Conservation (phyloP, 2,888 invertebrate genomes). For the Lottia gigantea region DNA sequence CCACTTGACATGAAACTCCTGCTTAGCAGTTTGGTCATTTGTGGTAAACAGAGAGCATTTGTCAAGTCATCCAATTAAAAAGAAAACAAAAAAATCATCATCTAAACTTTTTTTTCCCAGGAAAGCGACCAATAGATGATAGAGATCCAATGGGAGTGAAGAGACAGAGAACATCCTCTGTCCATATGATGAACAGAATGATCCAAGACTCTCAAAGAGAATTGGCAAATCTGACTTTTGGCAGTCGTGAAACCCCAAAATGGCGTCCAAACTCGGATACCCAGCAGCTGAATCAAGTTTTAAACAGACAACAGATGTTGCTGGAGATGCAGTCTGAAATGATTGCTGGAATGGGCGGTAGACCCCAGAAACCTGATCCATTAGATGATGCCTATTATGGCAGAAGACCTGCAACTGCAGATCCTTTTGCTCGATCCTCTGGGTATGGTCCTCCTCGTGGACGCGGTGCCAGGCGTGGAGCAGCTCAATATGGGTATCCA, state of each 20-base stretch:
- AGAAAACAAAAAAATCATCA: too few species aligned
- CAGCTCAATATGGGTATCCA: not conserved
- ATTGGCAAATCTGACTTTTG: not conserved
- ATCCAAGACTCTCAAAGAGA: not conserved
- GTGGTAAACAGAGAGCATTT: too few species aligned
- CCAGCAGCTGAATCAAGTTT: not conserved
- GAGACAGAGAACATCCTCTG: slow-evolving; percentile 3
- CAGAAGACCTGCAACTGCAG: not conserved
- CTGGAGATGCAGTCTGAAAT: slow-evolving; percentile 7
- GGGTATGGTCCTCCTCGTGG: not conserved
- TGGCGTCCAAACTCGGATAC: not conserved
- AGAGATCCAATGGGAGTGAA: not conserved
- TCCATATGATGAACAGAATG: slow-evolving; percentile 2
- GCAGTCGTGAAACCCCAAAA: not conserved
- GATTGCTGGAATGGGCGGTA: not conserved
- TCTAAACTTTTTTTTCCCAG: not conserved
- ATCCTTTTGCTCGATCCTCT: not conserved
- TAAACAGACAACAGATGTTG: slow-evolving; percentile 2
- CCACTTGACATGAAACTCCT: not conserved
- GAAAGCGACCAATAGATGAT: not conserved
- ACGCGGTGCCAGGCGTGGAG: not conserved
- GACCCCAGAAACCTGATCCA: not conserved
- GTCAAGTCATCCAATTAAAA: too few species aligned
- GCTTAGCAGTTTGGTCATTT: too few species aligned
- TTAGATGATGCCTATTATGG: not conserved